These are phyloP conservation scores for Lepidurus couesii DNA, from an alignment of 1,140 invertebrate genomes.

Conservation along the genomic window DNA sequence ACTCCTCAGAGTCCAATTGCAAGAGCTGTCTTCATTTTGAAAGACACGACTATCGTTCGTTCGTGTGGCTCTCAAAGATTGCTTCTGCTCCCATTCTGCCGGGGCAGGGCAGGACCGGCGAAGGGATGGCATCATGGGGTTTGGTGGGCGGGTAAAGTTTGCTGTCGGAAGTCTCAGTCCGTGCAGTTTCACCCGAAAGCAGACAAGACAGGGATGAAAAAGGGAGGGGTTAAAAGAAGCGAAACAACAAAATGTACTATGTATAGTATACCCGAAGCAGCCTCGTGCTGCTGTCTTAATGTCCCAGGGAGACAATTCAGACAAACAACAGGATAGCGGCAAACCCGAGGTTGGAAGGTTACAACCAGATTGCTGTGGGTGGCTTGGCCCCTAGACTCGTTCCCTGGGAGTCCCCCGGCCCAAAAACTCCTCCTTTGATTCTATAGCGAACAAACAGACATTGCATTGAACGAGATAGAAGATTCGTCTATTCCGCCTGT, in stretches of 20 bases:
- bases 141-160: neutral
- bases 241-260: neutral
- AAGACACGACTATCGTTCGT: slow-evolving; percentile 1
- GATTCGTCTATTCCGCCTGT: too few species aligned
- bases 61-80: neutral
- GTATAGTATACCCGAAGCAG: too few species aligned
- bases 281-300: slow-evolving; percentile 5
- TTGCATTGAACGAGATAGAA: too few species aligned
- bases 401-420: too few species aligned
- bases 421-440: too few species aligned
- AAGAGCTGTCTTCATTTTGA: slow-evolving; percentile 18
- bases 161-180: slow-evolving; percentile 13
- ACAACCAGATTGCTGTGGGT: slow-evolving; percentile 21
- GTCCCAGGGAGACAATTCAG: slow-evolving; percentile 15
- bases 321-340: slow-evolving; percentile 21
- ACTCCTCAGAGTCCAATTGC: slow-evolving; percentile 9
- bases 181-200: neutral
- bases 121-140: too few species aligned
- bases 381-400: neutral
- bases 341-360: slow-evolving; percentile 9
- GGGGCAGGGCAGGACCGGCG: too few species aligned
- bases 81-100: neutral
- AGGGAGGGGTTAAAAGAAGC: neutral
- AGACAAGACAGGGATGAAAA: neutral
- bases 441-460: too few species aligned